Percentiles rank a stretch among this genome's conserved stretches.
Evolutionary conservation across 2,797 vertebrate species (phyloP).

Genomic region (Lepilemur septentrionalis): DNA sequence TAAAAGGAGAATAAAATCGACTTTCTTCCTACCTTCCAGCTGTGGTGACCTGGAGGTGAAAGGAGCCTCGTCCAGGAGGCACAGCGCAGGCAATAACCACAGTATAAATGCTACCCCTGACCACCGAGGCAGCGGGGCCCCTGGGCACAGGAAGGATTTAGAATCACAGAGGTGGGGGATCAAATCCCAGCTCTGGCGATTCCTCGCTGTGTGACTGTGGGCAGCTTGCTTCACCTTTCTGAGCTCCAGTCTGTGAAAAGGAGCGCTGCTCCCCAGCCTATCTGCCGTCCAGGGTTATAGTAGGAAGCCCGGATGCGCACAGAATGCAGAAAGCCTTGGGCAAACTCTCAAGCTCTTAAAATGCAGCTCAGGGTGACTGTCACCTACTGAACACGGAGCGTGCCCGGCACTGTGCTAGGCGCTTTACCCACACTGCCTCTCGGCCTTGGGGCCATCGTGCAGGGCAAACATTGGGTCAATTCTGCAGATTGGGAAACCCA

Average conservation of each 20-base stretch:
- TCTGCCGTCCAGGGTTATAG: not conserved
- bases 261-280: no score
- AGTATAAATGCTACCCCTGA: not conserved
- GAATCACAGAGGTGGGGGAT: not conserved
- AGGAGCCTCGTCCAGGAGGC: not conserved
- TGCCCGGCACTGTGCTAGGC: not conserved
- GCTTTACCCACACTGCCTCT: rapidly evolving
- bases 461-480: rapidly evolving
- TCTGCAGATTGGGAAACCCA: not conserved
- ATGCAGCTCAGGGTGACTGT: not conserved
- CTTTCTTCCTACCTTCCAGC: not conserved
- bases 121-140: not conserved
- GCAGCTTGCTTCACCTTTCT: not conserved
- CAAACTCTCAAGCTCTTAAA: not conserved
- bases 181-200: not conserved
- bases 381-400: not conserved
- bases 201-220: not conserved
- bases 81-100: rapidly evolving
- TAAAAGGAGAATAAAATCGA: not conserved
- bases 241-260: not conserved
- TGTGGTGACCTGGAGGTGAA: not conserved
- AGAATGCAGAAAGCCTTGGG: not conserved
- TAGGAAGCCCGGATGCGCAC: not conserved
- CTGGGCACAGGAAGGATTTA: not conserved
- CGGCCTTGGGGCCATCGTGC: not conserved